A percentile compares a stretch with the other conserved stretches of the same genome.
Evolutionary conservation across 2,113 vertebrate species (phyloP).

Genomic region (Nannobrachium achirus): DNA sequence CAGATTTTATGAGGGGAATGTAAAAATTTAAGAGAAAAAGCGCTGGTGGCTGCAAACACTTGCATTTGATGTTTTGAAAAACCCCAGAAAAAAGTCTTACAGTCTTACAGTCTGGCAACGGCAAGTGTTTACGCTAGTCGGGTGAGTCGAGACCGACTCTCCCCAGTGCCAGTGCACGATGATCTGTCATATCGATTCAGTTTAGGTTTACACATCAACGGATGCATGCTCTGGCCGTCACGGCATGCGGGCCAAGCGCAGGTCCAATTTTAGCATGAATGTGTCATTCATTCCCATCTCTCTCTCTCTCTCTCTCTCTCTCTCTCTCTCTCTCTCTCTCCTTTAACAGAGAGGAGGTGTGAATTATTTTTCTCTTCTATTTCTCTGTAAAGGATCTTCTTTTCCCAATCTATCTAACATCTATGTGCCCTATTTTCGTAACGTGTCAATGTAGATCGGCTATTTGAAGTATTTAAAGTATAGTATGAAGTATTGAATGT

Average conservation of each 20-base stretch:
- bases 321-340: neutral
- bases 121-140: constrained; percentile 41
- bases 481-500: too few relatives aligned
- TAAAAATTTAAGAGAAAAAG: constrained; percentile 32
- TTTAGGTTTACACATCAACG: constrained; percentile 37
- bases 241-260: constrained; percentile 19
- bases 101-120: constrained; percentile 32
- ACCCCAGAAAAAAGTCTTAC: constrained; percentile 25
- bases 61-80: constrained; percentile 44
- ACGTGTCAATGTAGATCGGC: too few relatives aligned
- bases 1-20: constrained; percentile 31
- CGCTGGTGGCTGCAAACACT: constrained; percentile 30
- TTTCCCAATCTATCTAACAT: constrained; percentile 43
- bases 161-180: constrained; percentile 22
- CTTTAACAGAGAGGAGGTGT: constrained; percentile 36
- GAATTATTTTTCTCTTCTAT: constrained; percentile 42
- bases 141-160: constrained; percentile 21
- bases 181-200: constrained; percentile 50
- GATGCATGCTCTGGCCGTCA: constrained; percentile 33
- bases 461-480: too few relatives aligned
- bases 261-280: constrained; percentile 51
- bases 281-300: constrained; percentile 47
- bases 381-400: constrained; percentile 48
- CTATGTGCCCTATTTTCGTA: neutral
- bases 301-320: too few relatives aligned